Evolutionary conservation across 2,113 vertebrate genomes (phyloP).

Genomic region (Lasiurus borealis): DNA sequence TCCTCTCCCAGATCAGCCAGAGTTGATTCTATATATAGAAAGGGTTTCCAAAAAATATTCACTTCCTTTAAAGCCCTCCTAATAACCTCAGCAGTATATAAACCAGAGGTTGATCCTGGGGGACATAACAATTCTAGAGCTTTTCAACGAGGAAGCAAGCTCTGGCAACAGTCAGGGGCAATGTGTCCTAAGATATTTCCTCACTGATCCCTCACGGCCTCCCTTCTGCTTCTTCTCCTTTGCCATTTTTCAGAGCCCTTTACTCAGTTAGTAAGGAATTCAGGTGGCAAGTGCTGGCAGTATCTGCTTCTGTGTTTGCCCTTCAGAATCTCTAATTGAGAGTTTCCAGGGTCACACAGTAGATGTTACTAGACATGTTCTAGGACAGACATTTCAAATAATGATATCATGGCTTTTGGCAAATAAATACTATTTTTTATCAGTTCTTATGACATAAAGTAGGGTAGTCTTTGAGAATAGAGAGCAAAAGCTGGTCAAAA

Average conservation of each 20-base stretch:
- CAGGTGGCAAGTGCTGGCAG: constrained; percentile 39
- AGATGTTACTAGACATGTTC: background rate
- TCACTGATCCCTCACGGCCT: background rate
- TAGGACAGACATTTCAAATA: constrained; percentile 43
- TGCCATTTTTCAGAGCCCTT: constrained; percentile 56
- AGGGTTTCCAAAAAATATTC: constrained; percentile 53
- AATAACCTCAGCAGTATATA: constrained; percentile 64
- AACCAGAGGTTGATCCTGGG: constrained; percentile 55
- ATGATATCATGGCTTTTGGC: constrained; percentile 46
- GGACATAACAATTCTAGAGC: constrained; percentile 59
- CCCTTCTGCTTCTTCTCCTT: background rate
- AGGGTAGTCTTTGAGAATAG: constrained; percentile 43
- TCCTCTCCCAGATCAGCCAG: background rate
- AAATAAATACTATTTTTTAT: constrained; percentile 79
- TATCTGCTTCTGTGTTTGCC: constrained; percentile 59
- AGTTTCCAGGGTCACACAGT: background rate
- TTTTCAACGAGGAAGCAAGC: constrained; percentile 80
- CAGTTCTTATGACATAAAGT: constrained; percentile 68
- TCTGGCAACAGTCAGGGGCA: constrained; percentile 77
- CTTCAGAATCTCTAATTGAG: constrained; percentile 6
- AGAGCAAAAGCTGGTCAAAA: constrained; percentile 51
- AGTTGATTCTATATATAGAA: background rate
- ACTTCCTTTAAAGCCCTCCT: constrained; percentile 71
- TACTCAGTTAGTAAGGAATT: constrained; percentile 60
- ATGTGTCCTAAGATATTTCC: constrained; percentile 58